phyloP scores from a whole-genome alignment of 2,888 invertebrate species.

The Coleophora flavipennella region DNA sequence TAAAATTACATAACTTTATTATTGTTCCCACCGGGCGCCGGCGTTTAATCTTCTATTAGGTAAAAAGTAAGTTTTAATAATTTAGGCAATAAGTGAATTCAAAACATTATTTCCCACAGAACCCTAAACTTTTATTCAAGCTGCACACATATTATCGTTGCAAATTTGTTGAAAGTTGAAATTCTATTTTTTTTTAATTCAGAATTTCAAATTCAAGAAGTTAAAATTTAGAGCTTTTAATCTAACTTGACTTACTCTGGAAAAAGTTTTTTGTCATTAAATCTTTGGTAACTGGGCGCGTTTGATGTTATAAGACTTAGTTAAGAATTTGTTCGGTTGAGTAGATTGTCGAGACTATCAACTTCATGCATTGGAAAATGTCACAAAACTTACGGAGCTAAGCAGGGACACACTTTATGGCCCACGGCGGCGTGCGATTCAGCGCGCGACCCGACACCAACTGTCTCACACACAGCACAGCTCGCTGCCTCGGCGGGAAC shows the following conservation, averaged over 20 bases:
- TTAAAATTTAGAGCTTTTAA: too few relatives aligned
- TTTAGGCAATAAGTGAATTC: too few relatives aligned
- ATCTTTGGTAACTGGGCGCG: too few relatives aligned
- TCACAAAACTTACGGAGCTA: constrained; percentile 54
- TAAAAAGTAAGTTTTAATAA: too few relatives aligned
- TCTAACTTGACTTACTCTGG: constrained; percentile 26
- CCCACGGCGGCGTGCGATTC: constrained; percentile 34
- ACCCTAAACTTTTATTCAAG: constrained; percentile 14
- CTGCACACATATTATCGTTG: constrained; percentile 18
- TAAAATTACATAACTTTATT: too few relatives aligned
- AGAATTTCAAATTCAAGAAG: too few relatives aligned
- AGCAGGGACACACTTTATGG: constrained; percentile 26
- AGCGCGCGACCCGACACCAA: constrained; percentile 38
- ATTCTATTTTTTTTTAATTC: too few relatives aligned
- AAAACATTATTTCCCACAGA: too few relatives aligned
- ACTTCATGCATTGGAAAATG: constrained; percentile 28
- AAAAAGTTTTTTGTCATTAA: constrained; percentile 15
- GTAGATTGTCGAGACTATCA: constrained; percentile 30
- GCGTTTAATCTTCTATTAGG: neutral
- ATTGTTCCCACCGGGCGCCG: too few relatives aligned
- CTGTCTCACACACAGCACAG: constrained; percentile 19
- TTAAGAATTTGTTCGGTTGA: too few relatives aligned
- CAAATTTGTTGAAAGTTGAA: constrained; percentile 36
- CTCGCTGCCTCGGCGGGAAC: constrained; percentile 4
- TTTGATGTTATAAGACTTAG: too few relatives aligned